Conservation (phyloP, 2,888 invertebrate species). For the Hydropsyche betteni region DNA sequence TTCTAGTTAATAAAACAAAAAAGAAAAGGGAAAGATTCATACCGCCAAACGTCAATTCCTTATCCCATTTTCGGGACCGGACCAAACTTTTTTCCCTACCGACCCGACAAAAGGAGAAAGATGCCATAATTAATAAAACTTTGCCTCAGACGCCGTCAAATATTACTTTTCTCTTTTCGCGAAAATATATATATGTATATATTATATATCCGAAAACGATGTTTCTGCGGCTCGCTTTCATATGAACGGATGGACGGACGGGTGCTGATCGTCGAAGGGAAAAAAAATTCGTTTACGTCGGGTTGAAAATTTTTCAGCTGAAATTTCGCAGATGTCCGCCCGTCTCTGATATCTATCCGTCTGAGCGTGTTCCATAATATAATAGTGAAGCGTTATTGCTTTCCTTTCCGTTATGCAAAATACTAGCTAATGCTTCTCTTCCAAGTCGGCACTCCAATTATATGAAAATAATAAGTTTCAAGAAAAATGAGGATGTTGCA, state of each 20-base stretch:
- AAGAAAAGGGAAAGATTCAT: slow-evolving; percentile 28
- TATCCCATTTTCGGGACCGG: slow-evolving; percentile 30
- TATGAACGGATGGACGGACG: neutral
- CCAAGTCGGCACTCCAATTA: no score
- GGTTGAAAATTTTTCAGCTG: slow-evolving; percentile 12
- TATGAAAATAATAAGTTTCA: neutral
- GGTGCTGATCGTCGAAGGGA: slow-evolving; percentile 1
- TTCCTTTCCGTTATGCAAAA: slow-evolving; percentile 6
- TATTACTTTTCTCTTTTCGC: slow-evolving; percentile 38
- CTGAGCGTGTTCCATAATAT: neutral
- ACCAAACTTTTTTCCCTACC: slow-evolving; percentile 31
- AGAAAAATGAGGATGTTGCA: neutral
- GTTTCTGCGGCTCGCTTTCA: slow-evolving; percentile 17
- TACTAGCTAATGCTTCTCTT: neutral
- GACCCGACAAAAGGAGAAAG: neutral
- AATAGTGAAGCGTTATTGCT: slow-evolving; percentile 18
- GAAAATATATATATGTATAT: slow-evolving; percentile 8
- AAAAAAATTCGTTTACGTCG: slow-evolving; percentile 1
- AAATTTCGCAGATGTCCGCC: slow-evolving; percentile 10
- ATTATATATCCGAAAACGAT: slow-evolving; percentile 25
- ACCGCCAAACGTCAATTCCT: slow-evolving; percentile 37
- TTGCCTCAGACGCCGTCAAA: slow-evolving; percentile 26
- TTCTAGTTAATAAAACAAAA: slow-evolving; percentile 35
- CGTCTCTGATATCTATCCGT: slow-evolving; percentile 6
- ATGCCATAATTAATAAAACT: slow-evolving; percentile 41